Evolutionary conservation across 1,140 invertebrate genomes (phyloP), one percentile per base, ranked within the genome.

Genomic region (Cecropterus lyciades): DNA sequence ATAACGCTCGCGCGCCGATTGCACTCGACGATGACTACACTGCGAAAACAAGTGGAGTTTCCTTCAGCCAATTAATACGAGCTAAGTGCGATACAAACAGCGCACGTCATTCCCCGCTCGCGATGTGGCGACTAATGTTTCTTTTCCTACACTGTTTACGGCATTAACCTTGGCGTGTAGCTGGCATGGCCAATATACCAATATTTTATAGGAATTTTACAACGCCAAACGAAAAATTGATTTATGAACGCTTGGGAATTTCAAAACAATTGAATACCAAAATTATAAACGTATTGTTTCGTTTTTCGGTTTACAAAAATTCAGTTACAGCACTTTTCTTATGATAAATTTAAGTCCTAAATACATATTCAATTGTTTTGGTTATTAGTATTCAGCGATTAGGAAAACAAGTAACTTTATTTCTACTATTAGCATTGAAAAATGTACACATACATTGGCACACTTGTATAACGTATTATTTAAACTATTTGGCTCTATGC

Each of bases 11-110:
- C 59, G 56, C 70, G 67, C n/a, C 70, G 27, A 53, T 59, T 24
- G 17, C 56, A 17, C 33, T 37, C 17, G 9, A 16, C 33, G 51
- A 73, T 65, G 72, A 70, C 73, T 76, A 75, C 67, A 73, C 15
- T 55, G 42, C 37, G 52, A 42, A 79, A 80, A 80, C 51, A 56
- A 65, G 65, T 70, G 57, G 65, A 72, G 77, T 86, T 84, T 84
- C 75, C 75, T 82, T 83, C 67, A 78, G 67, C 72, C 75, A 81
- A 79, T 85, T 82, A 85, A 69, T 59, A 65, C 30, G 42, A 48
- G 37, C 63, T 30, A 37, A 37, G 11, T n/a, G 72, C 64, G 48
- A 72, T 71, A 78, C 79, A 83, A 70, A 75, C 49, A 52, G 42
- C 49, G 52, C 43, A 17, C 56, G 56, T 59, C 56, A 48, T 14